phyloP scores from a whole-genome alignment of 2,113 vertebrate species.

The Cynocephalus volans region DNA sequence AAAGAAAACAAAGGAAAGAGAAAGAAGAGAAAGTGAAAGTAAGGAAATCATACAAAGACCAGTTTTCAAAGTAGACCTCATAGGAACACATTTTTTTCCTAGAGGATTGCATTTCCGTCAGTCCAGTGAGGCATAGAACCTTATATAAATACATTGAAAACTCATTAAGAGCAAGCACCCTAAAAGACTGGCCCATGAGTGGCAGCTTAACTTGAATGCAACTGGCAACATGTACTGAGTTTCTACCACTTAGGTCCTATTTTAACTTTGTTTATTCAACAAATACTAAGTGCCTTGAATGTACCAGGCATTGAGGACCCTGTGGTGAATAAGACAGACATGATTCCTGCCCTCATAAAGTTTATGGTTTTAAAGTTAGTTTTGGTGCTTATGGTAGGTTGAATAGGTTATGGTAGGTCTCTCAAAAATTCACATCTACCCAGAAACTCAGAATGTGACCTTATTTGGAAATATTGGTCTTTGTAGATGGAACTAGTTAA shows the following conservation, averaged over 20 bases:
- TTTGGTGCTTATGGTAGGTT: neutral
- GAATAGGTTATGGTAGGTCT: neutral
- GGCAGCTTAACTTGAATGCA: conserved; percentile 9
- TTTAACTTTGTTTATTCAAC: conserved; percentile 40
- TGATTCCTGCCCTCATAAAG: neutral
- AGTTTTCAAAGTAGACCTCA: neutral
- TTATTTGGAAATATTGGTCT: neutral
- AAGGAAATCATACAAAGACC: neutral
- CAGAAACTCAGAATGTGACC: neutral
- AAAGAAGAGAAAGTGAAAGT: neutral
- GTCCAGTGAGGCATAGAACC: neutral
- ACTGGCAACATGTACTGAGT: neutral
- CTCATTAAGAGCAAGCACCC: neutral
- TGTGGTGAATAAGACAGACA: neutral
- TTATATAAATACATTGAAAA: neutral
- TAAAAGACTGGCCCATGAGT: neutral
- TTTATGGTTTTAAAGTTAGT: neutral
- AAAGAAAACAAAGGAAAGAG: neutral
- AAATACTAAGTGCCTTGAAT: neutral
- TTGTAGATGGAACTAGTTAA: neutral
- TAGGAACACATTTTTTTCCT: neutral
- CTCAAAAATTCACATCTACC: neutral
- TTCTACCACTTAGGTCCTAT: neutral
- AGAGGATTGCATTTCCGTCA: neutral
- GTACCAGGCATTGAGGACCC: neutral